These are phyloP conservation scores for Lasioglossum calceatum DNA, from an alignment of 2,888 invertebrate species.

Conservation along the genomic window DNA sequence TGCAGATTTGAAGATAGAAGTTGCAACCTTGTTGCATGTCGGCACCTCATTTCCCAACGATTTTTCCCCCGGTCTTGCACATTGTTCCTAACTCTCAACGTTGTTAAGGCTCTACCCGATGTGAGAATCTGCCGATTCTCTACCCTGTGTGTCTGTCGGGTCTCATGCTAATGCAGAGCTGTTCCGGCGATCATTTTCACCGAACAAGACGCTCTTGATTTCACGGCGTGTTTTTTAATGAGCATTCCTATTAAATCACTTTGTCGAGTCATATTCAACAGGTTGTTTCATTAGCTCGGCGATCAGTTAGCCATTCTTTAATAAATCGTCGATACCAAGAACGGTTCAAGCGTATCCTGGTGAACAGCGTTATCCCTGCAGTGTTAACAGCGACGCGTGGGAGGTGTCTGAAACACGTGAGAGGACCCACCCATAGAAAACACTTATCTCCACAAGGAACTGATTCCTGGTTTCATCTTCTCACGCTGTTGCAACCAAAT, in stretches of 20 bases:
- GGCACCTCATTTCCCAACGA: neutral
- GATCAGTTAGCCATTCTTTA: neutral
- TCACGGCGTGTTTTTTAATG: neutral
- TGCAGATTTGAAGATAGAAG: neutral
- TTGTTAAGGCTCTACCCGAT: neutral
- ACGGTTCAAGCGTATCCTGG: neutral
- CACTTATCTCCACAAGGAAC: neutral
- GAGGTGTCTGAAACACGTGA: neutral
- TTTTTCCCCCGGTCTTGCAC: neutral
- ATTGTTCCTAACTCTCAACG: neutral
- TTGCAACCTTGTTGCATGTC: constrained; percentile 3
- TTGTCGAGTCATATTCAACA: neutral
- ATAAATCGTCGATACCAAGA: neutral
- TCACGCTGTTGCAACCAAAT: neutral
- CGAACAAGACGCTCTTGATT: neutral
- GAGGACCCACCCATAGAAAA: neutral
- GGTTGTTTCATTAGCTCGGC: neutral
- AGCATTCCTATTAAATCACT: neutral
- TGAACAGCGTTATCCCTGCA: neutral
- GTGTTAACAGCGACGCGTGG: neutral
- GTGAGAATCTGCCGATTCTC: neutral
- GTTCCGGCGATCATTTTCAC: neutral
- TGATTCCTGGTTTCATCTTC: neutral
- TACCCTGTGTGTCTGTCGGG: neutral
- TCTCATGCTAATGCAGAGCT: neutral